Base-by-base conservation (phyloP, 2,113 vertebrate genomes). In the Fregetta grallaria region DNA sequence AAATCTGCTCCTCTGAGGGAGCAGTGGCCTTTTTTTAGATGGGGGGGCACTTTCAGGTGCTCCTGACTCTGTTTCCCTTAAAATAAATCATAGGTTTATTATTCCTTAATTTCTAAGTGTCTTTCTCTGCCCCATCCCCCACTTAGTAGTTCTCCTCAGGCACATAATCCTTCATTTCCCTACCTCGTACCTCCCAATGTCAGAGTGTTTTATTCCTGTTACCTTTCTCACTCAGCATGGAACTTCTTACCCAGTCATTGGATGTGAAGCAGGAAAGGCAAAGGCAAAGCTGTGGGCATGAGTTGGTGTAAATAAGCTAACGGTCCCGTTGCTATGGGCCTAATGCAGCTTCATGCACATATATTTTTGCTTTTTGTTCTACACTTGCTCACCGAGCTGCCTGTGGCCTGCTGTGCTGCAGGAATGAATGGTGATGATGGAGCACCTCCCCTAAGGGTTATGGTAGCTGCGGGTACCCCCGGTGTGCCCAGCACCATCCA, bases 251-350 rank as follows among this genome's bases (percentile, higher is more conserved):
- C 0, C 0, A 9, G 42, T 44, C 27, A 22, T 3, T 22, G 23
- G 16, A 22, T n/a, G 30, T 36, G 40, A 83, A 73, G 23, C 70
- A 70, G 45, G 58, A 65, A 27, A 36, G 36, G 27, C 44, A 71
- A 86, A 75, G 45, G 20, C 32, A 72, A 82, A 50, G 42, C 32
- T n/a, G 29, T 32, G 26, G 22, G 15, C 17, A 5, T 14, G n/a
- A 59, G 4, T 1, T 42, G 55, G 21, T 62, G 25, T 20, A 45
- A 80, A 49, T 40, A 77, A 77, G 21, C 3, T 20, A 49, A 2
- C 0, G 0, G 32, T 27, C 25, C 30, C 20, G 3, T 47, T 72
- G 7, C 32, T 79, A 9, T 52, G 49, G 30, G 30, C 30, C 67
- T 27, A 49, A 3, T 29, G 11, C 29, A 49, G 5, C 27, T 63